phyloP scores from a whole-genome alignment of 2,113 vertebrate species.

The Amia ocellicauda region DNA sequence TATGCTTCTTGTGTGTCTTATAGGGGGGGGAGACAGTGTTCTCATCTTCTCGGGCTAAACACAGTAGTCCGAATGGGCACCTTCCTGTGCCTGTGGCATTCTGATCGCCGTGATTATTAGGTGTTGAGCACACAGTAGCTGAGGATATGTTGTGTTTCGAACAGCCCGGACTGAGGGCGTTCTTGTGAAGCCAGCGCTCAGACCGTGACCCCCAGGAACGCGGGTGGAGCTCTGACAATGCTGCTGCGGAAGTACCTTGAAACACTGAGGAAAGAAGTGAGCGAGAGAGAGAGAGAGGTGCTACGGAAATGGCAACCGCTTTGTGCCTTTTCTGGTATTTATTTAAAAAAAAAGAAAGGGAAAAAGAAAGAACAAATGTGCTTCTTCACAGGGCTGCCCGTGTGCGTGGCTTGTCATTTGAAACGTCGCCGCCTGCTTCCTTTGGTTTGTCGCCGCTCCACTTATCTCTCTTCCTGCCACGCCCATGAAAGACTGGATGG shows the following conservation, averaged over 20 bases:
- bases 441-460: background rate
- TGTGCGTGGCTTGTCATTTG: background rate
- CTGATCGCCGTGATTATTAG: constrained; percentile 60
- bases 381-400: background rate
- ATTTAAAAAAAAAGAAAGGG: constrained; percentile 19
- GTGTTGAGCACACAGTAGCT: constrained; percentile 19
- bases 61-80: constrained; percentile 2
- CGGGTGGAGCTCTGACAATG: constrained; percentile 22
- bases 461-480: constrained; percentile 22
- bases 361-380: background rate
- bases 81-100: constrained; percentile 5
- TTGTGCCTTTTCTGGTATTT: constrained; percentile 8
- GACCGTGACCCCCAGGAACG: constrained; percentile 17
- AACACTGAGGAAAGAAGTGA: too few relatives aligned
- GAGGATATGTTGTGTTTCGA: constrained; percentile 51
- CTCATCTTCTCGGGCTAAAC: constrained; percentile 5
- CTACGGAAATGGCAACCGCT: constrained; percentile 18
- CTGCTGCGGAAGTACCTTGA: constrained; percentile 20
- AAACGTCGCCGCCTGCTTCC: constrained; percentile 16
- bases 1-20: too few relatives aligned
- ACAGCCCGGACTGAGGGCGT: constrained; percentile 38
- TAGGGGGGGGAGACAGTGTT: too few relatives aligned
- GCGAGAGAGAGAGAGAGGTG: too few relatives aligned
- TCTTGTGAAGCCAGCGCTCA: background rate
- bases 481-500: background rate